A percentile compares a stretch with the other conserved stretches of the same genome.
These are phyloP conservation scores for Myiozetetes cayanensis DNA, from an alignment of 2,113 vertebrate genomes.

Conservation along the genomic window DNA sequence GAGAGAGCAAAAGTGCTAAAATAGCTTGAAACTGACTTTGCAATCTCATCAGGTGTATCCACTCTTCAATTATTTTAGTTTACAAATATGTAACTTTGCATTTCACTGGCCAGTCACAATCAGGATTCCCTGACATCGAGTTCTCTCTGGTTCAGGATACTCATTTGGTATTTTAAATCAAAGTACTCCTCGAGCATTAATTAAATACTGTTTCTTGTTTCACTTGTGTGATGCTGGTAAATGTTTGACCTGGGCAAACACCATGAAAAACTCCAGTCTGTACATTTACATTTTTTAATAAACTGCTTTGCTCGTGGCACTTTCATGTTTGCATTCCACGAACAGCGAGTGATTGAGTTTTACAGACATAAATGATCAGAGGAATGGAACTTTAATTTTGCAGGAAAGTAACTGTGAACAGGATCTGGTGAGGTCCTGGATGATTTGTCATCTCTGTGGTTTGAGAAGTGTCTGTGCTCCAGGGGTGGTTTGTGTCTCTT, in stretches of 20 bases:
- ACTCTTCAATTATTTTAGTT: not conserved
- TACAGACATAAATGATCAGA: not conserved
- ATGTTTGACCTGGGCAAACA: conserved; percentile 15
- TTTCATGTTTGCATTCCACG: not conserved
- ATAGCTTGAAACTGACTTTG: not conserved
- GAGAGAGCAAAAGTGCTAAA: not conserved
- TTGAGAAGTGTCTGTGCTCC: not conserved
- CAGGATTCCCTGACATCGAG: not conserved
- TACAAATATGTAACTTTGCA: not conserved
- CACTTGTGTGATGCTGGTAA: not conserved
- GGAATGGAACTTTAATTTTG: not conserved
- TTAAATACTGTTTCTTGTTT: conserved; percentile 21
- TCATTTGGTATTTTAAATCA: not conserved
- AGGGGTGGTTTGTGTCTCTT: rapidly evolving
- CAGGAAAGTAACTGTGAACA: not conserved
- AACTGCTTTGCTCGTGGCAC: not conserved
- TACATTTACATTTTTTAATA: conserved; percentile 41
- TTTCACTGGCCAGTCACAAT: not conserved
- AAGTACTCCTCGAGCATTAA: not conserved
- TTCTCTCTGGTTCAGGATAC: not conserved
- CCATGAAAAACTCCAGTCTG: not conserved
- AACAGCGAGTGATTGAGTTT: not conserved
- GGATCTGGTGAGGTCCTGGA: not conserved
- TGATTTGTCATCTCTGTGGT: not conserved
- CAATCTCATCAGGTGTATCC: not conserved